Evolutionary conservation across 2,888 invertebrate genomes (phyloP), one percentile per base, ranked within the genome.

Genomic region (Mayetiola destructor): DNA sequence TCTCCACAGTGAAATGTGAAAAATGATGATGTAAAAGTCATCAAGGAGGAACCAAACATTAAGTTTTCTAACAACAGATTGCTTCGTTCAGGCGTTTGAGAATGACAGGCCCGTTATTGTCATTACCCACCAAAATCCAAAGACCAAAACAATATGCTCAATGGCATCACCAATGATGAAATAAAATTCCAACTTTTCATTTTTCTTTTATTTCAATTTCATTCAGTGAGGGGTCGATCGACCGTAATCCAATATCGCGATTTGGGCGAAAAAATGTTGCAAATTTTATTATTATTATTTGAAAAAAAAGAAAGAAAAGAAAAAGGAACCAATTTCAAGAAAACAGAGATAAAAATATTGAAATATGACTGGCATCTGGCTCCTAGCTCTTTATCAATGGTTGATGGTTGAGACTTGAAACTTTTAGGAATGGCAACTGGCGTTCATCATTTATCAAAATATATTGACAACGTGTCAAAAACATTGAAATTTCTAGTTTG

Each of bases 381-480:
- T n/a, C n/a, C n/a, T n/a, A n/a, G n/a, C n/a, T n/a, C n/a, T n/a
- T n/a, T n/a, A n/a, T n/a, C n/a, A n/a, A n/a, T n/a, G n/a, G n/a
- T n/a, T n/a, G n/a, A n/a, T n/a, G n/a, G n/a, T n/a, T n/a, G n/a
- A n/a, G n/a, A n/a, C n/a, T n/a, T n/a, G n/a, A n/a, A n/a, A n/a
- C n/a, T n/a, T n/a, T n/a, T n/a, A n/a, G n/a, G n/a, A n/a, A n/a
- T n/a, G n/a, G n/a, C n/a, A n/a, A n/a, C n/a, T n/a, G n/a, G n/a
- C n/a, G n/a, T 32, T 18, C 16, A 29, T 56, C 56, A 56, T 56
- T 56, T 56, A 56, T 56, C 56, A 56, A 40, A 56, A 56, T 39
- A 56, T 56, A 56, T 56, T 56, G 56, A 56, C 56, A 56, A 56
- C 40, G 29, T 56, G 56, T 56, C 56, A 56, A 18, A 35, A 39